Evolutionary conservation across 2,888 invertebrate species (phyloP).

Genomic region (Ophion ellenae): DNA sequence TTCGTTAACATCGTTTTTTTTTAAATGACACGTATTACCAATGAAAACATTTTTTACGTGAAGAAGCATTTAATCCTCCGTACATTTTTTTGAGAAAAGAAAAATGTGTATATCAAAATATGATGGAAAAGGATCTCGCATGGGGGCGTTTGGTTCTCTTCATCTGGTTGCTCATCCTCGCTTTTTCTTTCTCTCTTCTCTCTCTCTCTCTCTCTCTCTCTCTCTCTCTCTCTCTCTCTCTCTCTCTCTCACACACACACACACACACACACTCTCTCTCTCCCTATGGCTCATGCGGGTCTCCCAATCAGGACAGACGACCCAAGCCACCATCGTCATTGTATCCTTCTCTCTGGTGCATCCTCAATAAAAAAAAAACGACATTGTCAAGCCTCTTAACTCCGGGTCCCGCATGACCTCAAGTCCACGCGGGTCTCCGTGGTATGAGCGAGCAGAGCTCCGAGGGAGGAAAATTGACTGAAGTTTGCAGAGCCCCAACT

Average conservation of each 20-base stretch:
- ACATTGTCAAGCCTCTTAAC: constrained; percentile 9
- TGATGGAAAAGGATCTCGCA: background rate
- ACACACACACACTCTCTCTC: too few species aligned
- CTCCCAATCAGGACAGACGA: constrained; percentile 27
- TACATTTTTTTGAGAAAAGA: background rate
- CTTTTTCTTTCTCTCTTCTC: background rate
- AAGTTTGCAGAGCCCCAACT: constrained; percentile 43
- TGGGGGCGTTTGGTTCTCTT: background rate
- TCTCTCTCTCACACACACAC: too few species aligned
- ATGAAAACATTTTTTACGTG: too few species aligned
- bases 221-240: background rate
- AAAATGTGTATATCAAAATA: background rate
- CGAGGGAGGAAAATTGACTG: constrained; percentile 11
- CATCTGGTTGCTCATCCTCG: background rate
- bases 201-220: background rate
- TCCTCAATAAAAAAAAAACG: constrained; percentile 8
- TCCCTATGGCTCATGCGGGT: constrained; percentile 40
- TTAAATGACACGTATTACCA: too few species aligned
- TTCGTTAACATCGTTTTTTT: too few species aligned
- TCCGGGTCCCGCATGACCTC: constrained; percentile 32
- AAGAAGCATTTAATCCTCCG: background rate
- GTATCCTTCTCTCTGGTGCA: background rate
- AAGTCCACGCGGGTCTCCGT: constrained; percentile 7
- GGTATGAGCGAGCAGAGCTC: background rate
- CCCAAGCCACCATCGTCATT: constrained; percentile 1